Evolutionary conservation across 1,140 invertebrate genomes (phyloP).

Genomic region (Tetramorium alpestre): DNA sequence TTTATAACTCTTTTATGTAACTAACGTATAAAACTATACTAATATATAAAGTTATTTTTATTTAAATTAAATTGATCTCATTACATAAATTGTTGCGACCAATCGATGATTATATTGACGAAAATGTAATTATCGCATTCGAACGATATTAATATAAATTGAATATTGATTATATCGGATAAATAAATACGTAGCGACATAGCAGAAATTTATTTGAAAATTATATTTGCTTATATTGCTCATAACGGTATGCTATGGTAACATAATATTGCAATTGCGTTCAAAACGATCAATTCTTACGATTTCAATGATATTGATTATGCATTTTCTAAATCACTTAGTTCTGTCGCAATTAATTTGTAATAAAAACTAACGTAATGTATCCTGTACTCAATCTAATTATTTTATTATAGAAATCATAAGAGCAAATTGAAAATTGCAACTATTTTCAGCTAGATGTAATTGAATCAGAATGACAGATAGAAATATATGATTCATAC

Average conservation of each 20-base stretch:
- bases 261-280: not conserved
- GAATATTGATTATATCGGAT: not conserved
- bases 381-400: not conserved
- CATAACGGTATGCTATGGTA: not conserved
- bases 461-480: not conserved
- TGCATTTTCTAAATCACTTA: not conserved
- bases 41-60: not conserved
- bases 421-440: not conserved
- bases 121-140: not conserved
- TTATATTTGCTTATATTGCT: not conserved
- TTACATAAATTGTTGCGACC: not conserved
- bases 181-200: not conserved
- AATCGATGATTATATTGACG: not conserved
- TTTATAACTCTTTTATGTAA: not conserved
- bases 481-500: not conserved
- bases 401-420: not conserved
- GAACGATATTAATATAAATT: constrained; percentile 3
- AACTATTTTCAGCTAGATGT: not conserved
- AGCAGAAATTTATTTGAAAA: not conserved
- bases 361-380: not conserved
- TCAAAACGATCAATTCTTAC: not conserved
- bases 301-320: not conserved
- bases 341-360: not conserved
- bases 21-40: not conserved
- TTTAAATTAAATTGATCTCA: too few relatives aligned